Percentiles rank a stretch among this genome's conserved stretches.
These are phyloP conservation scores for Noturus placidus DNA, from an alignment of 2,113 vertebrate species.

Conservation along the genomic window DNA sequence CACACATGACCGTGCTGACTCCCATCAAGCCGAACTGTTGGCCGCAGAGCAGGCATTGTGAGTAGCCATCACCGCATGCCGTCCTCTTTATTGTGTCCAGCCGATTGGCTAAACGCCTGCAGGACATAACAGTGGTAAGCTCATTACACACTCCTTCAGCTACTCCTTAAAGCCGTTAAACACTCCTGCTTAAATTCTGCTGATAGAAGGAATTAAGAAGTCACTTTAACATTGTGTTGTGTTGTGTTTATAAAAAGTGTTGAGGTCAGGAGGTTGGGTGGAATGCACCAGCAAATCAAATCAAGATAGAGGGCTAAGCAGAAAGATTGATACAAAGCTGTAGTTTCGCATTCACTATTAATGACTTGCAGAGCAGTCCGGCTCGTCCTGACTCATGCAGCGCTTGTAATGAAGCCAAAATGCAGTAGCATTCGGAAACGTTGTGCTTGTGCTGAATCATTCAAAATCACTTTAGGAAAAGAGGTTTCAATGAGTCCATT, in stretches of 20 bases:
- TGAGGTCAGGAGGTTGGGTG: conserved; percentile 34
- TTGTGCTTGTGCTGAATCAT: conserved; percentile 26
- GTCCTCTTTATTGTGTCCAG: conserved; percentile 86
- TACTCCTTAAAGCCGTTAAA: neutral
- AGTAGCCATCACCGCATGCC: conserved; percentile 84
- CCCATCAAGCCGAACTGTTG: conserved; percentile 79
- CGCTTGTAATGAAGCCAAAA: conserved; percentile 34
- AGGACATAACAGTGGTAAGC: neutral
- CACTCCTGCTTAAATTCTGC: neutral
- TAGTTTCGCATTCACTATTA: conserved; percentile 37
- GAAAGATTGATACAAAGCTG: conserved; percentile 21
- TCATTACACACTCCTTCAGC: neutral
- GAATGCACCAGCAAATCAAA: conserved; percentile 15
- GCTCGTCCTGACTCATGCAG: conserved; percentile 25
- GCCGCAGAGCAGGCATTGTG: conserved; percentile 87
- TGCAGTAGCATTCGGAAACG: conserved; percentile 11
- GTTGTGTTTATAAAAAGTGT: conserved; percentile 28
- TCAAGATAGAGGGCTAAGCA: neutral
- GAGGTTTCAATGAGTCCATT: neutral
- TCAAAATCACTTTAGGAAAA: neutral
- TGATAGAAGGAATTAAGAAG: conserved; percentile 19
- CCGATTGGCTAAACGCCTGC: conserved; percentile 84
- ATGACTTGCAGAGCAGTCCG: conserved; percentile 33
- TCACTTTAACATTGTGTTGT: neutral
- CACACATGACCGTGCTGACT: conserved; percentile 80